Evolutionary conservation across 2,797 vertebrate species (phyloP).

Genomic region (Esox lucius): DNA sequence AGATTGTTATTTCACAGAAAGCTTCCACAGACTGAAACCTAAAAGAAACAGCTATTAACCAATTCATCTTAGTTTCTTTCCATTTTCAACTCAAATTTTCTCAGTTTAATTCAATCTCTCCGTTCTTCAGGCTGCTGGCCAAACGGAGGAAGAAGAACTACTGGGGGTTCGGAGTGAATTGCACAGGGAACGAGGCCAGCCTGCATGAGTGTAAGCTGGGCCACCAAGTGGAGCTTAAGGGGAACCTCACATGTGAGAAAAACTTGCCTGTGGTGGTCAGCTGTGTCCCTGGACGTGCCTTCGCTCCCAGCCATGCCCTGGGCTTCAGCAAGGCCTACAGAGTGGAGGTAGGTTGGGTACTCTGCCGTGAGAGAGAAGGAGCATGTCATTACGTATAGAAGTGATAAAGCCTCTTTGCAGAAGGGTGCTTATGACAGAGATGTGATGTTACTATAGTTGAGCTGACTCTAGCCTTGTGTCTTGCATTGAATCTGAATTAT

Average conservation of each 20-base stretch:
- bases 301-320: slow-evolving; percentile 78
- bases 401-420: not conserved
- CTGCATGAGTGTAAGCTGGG: slow-evolving; percentile 87
- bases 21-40: not conserved
- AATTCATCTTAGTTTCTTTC: no score
- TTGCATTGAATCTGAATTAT: not conserved
- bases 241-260: slow-evolving; percentile 76
- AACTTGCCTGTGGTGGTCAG: slow-evolving; percentile 90
- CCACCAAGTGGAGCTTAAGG: slow-evolving; percentile 44
- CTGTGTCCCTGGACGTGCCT: slow-evolving; percentile 87
- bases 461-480: not conserved
- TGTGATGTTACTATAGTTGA: not conserved
- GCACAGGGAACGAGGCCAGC: slow-evolving; percentile 86
- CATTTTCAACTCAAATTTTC: not conserved
- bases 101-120: not conserved
- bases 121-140: slow-evolving; percentile 76
- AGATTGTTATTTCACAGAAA: not conserved
- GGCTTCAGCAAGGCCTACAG: slow-evolving; percentile 93
- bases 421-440: not conserved
- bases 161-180: slow-evolving; percentile 88
- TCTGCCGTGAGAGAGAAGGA: not conserved
- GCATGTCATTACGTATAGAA: not conserved
- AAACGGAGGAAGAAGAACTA: slow-evolving; percentile 85
- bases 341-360: slow-evolving; percentile 79
- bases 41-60: no score